A percentile compares a stretch with the other conserved stretches of the same genome.
Conservation (phyloP, 2,888 invertebrate genomes). For the Nomada lathburiana region DNA sequence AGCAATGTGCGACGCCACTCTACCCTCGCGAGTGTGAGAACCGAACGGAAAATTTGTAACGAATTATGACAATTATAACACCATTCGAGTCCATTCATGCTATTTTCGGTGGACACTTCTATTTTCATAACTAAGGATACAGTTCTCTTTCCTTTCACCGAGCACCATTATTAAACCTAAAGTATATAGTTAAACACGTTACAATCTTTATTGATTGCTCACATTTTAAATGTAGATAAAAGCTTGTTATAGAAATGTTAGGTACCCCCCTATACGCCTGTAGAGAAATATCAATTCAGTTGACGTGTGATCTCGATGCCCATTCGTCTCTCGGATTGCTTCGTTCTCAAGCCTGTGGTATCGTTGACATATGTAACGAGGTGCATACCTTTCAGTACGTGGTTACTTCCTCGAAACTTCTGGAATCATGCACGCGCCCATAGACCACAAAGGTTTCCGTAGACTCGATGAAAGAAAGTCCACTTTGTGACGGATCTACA, state of each 20-base stretch:
- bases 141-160: neutral
- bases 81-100: neutral
- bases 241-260: neutral
- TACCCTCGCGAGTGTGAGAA: constrained; percentile 72
- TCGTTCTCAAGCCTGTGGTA: constrained; percentile 11
- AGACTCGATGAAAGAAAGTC: constrained; percentile 57
- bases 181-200: neutral
- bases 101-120: neutral
- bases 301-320: neutral
- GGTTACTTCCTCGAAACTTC: neutral
- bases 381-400: neutral
- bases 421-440: constrained; percentile 62
- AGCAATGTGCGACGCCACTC: constrained; percentile 25
- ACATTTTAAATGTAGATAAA: neutral
- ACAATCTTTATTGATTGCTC: neutral
- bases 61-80: constrained; percentile 43
- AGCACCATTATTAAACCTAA: neutral
- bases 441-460: constrained; percentile 63
- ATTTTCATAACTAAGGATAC: constrained; percentile 4
- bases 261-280: neutral
- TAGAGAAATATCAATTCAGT: neutral
- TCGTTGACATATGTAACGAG: neutral
- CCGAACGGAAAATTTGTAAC: constrained; percentile 65
- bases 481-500: constrained; percentile 69
- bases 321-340: neutral